A percentile compares a stretch with the other conserved stretches of the same genome.
Evolutionary conservation across 2,888 invertebrate species (phyloP).

Genomic region (Lithophane semibrunnea): DNA sequence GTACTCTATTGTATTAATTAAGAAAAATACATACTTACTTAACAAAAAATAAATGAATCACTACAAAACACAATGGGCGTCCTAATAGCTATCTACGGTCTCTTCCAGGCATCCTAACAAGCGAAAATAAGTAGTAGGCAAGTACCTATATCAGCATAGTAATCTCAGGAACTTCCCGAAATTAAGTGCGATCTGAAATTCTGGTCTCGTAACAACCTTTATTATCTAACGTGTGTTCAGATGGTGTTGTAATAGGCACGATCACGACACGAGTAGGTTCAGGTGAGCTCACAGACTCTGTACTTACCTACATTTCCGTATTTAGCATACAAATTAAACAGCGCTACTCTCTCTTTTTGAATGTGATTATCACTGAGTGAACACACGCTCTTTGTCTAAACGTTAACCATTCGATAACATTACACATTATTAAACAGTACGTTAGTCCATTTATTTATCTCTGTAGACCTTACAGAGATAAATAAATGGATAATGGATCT

Average conservation of each 20-base stretch:
- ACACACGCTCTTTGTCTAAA: conserved; percentile 51
- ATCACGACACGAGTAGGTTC: neutral
- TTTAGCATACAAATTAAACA: conserved; percentile 59
- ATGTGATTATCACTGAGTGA: conserved; percentile 52
- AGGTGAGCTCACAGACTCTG: conserved; percentile 6
- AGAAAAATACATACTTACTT: no score
- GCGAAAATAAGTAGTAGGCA: no score
- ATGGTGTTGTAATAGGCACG: neutral
- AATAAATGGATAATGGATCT: neutral
- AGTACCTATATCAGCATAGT: no score
- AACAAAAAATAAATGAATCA: no score
- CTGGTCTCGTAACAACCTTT: no score
- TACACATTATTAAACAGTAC: neutral
- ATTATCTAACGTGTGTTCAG: neutral
- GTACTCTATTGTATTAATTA: no score
- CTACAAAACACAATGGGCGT: no score
- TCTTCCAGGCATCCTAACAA: no score
- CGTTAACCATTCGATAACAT: conserved; percentile 28
- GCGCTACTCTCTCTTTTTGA: conserved; percentile 55
- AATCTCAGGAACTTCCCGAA: no score
- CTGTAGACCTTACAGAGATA: no score
- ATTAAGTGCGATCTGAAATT: no score
- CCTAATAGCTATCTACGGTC: no score
- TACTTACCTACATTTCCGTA: conserved; percentile 33
- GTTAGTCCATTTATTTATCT: neutral